phyloP scores from a whole-genome alignment of 2,797 vertebrate genomes.

The Alcedo quadribrachys region DNA sequence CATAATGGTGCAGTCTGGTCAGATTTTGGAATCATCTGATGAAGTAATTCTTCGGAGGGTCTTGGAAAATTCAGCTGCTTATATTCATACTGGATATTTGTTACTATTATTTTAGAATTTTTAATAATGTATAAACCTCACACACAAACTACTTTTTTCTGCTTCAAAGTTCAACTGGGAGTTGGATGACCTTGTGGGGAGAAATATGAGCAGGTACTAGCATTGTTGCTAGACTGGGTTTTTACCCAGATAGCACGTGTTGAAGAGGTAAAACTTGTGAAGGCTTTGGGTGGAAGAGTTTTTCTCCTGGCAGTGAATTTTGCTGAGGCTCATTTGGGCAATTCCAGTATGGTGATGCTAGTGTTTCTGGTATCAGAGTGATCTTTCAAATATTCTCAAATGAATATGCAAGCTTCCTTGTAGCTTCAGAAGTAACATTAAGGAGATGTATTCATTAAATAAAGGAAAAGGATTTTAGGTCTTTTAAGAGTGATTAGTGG shows the following conservation, averaged over 20 bases:
- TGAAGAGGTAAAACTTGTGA: not conserved
- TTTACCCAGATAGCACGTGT: not conserved
- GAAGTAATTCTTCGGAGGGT: not conserved
- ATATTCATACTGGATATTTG: not conserved
- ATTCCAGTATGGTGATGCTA: not conserved
- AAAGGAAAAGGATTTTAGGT: not conserved
- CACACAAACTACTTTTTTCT: not conserved
- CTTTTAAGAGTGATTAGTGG: not conserved
- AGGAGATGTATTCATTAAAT: not conserved
- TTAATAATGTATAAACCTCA: not conserved
- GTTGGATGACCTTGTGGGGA: not conserved
- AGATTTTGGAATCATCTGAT: not conserved
- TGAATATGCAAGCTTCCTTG: not conserved
- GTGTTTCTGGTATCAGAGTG: not conserved
- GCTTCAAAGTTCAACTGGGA: not conserved
- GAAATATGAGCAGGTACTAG: not conserved
- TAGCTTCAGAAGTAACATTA: not conserved
- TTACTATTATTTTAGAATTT: not conserved
- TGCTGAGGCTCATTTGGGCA: not conserved
- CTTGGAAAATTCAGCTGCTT: not conserved
- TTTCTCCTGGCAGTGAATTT: not conserved
- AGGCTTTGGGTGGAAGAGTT: not conserved
- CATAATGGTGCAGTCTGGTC: not conserved
- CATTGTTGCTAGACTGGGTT: not conserved
- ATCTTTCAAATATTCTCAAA: not conserved